Evolutionary conservation across 2,797 vertebrate genomes (phyloP), one percentile per base, ranked within the genome.

Genomic region (Trachurus trachurus): DNA sequence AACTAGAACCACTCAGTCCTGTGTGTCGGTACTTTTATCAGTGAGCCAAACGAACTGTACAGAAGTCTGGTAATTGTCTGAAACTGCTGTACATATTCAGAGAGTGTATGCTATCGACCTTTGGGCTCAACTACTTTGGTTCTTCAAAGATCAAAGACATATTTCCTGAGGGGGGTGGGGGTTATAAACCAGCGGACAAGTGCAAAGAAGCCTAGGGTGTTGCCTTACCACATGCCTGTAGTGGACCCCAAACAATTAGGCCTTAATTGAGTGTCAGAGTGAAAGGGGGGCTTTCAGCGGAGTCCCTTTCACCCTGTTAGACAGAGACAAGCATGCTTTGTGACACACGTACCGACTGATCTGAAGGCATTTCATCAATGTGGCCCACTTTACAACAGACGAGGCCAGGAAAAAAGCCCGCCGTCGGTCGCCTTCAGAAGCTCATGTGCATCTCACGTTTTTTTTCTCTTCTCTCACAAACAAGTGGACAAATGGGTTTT

Each of bases 261-360:
- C 62, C 84, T 66, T 87, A 85, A 89, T 83, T 88, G 86, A 88
- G 83, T 82, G 82, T 82, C 76, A 26, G 68, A 83, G 77, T 84
- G 82, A 93, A 93, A 86, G 72, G 53, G 60, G 81, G 71, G 49
- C 78, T 74, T 93, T 93, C 80, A 89, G 62, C 85, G 60, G 76
- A 83, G 74, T 56, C 71, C 74, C 82, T 93, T 93, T 93, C 90
- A 90, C 92, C 84, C 88, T 84, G 88, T 94, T 95, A 93, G 86
- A 82, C 85, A 90, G 74, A 90, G 92, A 96, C 94, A 95, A 93
- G 71, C 82, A 78, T n/a, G 85, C 93, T 90, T 94, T 95, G 93
- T 94, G 89, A 84, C 81, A 86, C 73, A 87, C 80, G 21, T 63
- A 54, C 79, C 42, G 74, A 87, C 81, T 67, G 91, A 88, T 87